Evolutionary conservation across 2,113 vertebrate species (phyloP).

Genomic region (Stercorarius parasiticus): DNA sequence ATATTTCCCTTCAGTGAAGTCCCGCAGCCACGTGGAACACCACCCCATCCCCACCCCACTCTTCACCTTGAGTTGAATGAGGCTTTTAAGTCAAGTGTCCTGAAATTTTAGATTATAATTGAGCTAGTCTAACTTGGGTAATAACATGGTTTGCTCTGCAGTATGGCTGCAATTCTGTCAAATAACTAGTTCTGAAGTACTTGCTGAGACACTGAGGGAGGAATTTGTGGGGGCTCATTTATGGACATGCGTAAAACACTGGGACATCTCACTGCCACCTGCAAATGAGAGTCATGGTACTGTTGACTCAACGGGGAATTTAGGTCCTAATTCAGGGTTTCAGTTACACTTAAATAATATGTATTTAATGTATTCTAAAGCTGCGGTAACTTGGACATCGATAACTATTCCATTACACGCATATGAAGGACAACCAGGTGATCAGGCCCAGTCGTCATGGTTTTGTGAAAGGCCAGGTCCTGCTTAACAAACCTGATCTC

Average conservation of each 20-base stretch:
- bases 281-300: rapidly evolving
- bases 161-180: background rate
- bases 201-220: background rate
- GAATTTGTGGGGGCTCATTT: background rate
- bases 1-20: background rate
- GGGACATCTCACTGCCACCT: background rate
- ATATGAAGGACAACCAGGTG: no score
- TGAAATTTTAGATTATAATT: background rate
- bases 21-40: background rate
- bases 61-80: background rate
- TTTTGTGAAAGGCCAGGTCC: no score
- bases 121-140: background rate
- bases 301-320: background rate
- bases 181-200: background rate
- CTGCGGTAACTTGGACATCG: background rate
- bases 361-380: background rate
- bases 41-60: rapidly evolving
- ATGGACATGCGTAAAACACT: background rate
- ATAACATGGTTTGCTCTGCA: background rate
- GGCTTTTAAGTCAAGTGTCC: background rate
- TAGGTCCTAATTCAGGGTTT: background rate
- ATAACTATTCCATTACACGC: background rate
- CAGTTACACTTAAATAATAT: background rate
- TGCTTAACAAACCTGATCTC: no score
- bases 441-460: no score